Percentiles rank a stretch among this genome's conserved stretches.
phyloP scores from a whole-genome alignment of 1,140 invertebrate species.

The Drosophila biarmipes region DNA sequence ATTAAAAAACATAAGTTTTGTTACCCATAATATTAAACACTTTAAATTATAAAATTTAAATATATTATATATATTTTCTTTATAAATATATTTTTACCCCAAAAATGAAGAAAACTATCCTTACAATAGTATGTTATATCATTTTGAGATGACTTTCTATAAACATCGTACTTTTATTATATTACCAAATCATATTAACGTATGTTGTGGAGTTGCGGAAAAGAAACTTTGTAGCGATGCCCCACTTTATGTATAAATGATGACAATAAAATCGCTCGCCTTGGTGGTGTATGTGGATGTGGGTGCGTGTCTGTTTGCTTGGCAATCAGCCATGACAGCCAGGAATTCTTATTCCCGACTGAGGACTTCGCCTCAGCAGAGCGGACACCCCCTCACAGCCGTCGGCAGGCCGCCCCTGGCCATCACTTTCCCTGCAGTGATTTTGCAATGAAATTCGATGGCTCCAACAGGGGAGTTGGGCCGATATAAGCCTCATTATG shows the following conservation, averaged over 20 bases:
- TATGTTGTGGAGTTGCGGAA: no score
- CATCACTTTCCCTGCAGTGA: slow-evolving; percentile 37
- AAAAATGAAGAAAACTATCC: no score
- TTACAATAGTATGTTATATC: not conserved
- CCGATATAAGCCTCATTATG: slow-evolving; percentile 52
- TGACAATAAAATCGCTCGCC: slow-evolving; percentile 43
- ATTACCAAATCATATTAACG: not conserved
- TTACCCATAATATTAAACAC: no score
- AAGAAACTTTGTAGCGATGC: slow-evolving; percentile 8
- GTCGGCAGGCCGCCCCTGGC: not conserved
- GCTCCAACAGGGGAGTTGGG: slow-evolving; percentile 27
- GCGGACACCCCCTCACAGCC: not conserved
- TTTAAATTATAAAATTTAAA: no score
- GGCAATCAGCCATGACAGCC: slow-evolving; percentile 49
- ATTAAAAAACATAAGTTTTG: not conserved
- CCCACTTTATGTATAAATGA: slow-evolving; percentile 48
- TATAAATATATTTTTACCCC: no score
- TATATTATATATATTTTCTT: no score
- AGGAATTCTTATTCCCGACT: slow-evolving; percentile 22
- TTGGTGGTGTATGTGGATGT: slow-evolving; percentile 18
- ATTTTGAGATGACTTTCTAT: no score
- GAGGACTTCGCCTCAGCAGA: slow-evolving; percentile 9
- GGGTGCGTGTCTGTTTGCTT: slow-evolving; percentile 27
- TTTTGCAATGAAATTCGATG: slow-evolving; percentile 46
- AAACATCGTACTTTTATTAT: no score